Evolutionary conservation across 2,113 vertebrate genomes (phyloP), one percentile per base, ranked within the genome.

Genomic region (Anseranas semipalmata): DNA sequence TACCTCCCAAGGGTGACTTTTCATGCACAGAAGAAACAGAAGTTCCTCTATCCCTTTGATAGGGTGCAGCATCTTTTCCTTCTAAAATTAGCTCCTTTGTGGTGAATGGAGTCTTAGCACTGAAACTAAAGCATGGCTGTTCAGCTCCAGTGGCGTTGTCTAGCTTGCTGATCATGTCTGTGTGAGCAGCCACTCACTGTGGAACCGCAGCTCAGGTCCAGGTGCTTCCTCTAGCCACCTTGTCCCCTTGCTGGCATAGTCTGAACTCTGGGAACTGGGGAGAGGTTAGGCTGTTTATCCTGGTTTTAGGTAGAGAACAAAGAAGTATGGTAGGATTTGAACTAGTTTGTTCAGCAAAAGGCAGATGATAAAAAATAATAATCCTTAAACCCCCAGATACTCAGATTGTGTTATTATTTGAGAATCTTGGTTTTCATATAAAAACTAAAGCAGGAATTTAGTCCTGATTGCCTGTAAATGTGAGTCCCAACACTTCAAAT

Each of bases 381-480:
- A 89, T 78, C 17, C 45, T 68, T 80, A 95, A 89, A 9, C 2
- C 21, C 33, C 19, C 28, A 59, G 33, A 76, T 70, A 76, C 17
- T 90, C 45, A 46, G 30, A 88, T n/a, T 50, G 18, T 32, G 7
- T 74, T 88, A 58, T 58, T 91, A 82, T 52, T 81, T 83, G 67
- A 94, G 67, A 90, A 90, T 77, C 53, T 65, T n/a, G 24, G 28
- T 55, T 93, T 90, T 71, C 33, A 62, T 66, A 66, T 46, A 53
- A 79, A 82, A 89, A 81, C 30, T 62, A 80, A 90, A 83, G 35
- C 8, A 88, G n/a, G 25, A 94, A 59, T 77, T 90, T 90, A 87
- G 78, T 66, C 63, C n/a, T 37, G 16, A 76, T 66, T 73, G 74
- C 18, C 52, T 55, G 32, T 80, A 96, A 93, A 74, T 71, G 59